Conservation (phyloP, 2,888 invertebrate species). For the Orthonychiurus folsomi region DNA sequence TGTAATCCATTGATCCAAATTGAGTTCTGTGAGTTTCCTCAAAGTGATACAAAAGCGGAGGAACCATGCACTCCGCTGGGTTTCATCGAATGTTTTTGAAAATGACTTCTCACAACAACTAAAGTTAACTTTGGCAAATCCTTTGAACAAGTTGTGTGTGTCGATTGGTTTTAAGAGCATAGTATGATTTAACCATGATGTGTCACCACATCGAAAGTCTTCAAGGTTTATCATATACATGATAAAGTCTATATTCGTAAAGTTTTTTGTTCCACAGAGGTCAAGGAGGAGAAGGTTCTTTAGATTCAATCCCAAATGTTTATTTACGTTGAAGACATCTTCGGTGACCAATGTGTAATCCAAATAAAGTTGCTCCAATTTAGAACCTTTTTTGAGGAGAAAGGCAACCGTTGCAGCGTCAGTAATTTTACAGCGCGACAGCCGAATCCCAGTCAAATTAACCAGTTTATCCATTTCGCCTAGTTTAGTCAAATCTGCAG, state of each 20-base stretch:
- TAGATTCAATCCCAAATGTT: conserved; percentile 10
- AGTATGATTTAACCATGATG: conserved; percentile 30
- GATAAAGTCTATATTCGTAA: conserved; percentile 24
- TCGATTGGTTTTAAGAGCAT: conserved; percentile 22
- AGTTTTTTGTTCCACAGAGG: conserved; percentile 26
- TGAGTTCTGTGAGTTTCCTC: conserved; percentile 20
- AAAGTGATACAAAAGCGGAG: conserved; percentile 20
- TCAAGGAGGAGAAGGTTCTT: conserved; percentile 24
- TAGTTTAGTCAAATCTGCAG: conserved; percentile 23
- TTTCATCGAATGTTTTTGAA: conserved; percentile 12
- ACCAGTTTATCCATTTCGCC: conserved; percentile 19
- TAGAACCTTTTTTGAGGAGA: conserved; percentile 25
- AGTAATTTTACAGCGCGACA: conserved; percentile 29
- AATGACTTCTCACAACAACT: conserved; percentile 16
- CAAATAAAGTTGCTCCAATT: conserved; percentile 28
- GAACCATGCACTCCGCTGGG: conserved; percentile 25
- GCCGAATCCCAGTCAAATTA: conserved; percentile 23
- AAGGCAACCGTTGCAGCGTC: conserved; percentile 25
- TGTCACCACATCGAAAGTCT: conserved; percentile 27
- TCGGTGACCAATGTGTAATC: conserved; percentile 25
- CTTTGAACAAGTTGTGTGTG: neutral
- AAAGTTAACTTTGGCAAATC: conserved; percentile 12
- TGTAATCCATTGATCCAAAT: conserved; percentile 27
- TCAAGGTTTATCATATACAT: conserved; percentile 21
- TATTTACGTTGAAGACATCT: conserved; percentile 5